phyloP scores from a whole-genome alignment of 64 coral and sea anemone species.

The Dendrophyllia cribrosa region DNA sequence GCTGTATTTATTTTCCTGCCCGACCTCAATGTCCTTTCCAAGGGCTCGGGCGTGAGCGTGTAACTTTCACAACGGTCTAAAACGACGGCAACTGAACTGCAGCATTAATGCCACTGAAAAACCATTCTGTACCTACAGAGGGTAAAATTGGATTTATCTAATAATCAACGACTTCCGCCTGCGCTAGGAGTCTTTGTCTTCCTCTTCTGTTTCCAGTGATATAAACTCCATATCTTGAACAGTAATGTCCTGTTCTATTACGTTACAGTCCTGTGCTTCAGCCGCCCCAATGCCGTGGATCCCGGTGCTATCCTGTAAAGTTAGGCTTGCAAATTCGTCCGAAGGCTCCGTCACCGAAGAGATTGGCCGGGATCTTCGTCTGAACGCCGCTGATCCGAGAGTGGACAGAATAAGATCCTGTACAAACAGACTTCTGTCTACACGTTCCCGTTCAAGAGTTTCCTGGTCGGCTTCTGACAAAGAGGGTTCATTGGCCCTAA shows the following conservation, averaged over 20 bases:
- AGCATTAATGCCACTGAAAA: constrained; percentile 5
- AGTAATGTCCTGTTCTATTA: constrained; percentile 72
- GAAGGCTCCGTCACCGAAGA: neutral
- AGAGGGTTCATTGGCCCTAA: constrained; percentile 86
- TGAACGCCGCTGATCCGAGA: constrained; percentile 65
- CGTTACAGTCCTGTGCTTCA: constrained; percentile 32
- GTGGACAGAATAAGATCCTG: constrained; percentile 98
- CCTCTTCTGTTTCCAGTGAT: constrained; percentile 94
- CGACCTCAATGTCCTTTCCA: neutral
- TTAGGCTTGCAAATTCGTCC: constrained; percentile 78
- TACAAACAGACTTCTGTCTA: constrained; percentile 92
- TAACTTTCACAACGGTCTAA: constrained; percentile 23
- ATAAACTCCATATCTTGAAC: constrained; percentile 98
- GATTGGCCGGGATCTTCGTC: constrained; percentile 1
- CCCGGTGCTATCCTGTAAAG: constrained; percentile 38
- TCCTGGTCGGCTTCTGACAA: constrained; percentile 84
- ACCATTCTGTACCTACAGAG: constrained; percentile 2
- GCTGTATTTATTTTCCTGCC: too few relatives aligned
- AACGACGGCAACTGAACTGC: constrained; percentile 15
- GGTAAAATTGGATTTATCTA: constrained; percentile 29
- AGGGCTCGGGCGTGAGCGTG: neutral
- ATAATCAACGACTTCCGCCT: neutral
- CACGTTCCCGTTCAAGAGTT: constrained; percentile 79
- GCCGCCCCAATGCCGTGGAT: constrained; percentile 23
- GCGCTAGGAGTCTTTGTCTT: constrained; percentile 95